Percentiles rank a stretch among this genome's conserved stretches.
These are phyloP conservation scores for Dryomyza anilis DNA, from an alignment of 2,888 invertebrate genomes.

Conservation along the genomic window DNA sequence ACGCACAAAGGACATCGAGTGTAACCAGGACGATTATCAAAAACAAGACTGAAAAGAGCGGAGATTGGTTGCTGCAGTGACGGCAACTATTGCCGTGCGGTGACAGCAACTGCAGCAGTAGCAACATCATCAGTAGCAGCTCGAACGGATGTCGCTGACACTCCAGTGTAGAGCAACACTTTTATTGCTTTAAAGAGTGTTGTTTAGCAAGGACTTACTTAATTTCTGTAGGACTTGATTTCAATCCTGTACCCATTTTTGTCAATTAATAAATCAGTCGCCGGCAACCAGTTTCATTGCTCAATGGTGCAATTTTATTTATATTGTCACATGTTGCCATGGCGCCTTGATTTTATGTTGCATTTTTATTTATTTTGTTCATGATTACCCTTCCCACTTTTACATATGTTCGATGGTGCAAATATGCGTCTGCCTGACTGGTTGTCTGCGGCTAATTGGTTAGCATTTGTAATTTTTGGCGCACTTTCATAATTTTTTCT, in stretches of 20 bases:
- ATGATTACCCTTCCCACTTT: neutral
- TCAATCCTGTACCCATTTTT: too few species aligned
- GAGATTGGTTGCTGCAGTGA: constrained; percentile 19
- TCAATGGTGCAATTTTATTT: neutral
- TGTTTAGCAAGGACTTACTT: neutral
- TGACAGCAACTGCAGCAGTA: neutral
- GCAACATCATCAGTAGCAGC: neutral
- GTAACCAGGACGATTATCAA: constrained; percentile 18
- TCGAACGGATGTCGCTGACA: constrained; percentile 3
- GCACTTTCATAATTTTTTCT: constrained; percentile 1
- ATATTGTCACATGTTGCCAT: too few species aligned
- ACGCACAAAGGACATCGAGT: neutral
- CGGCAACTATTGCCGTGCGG: constrained; percentile 5
- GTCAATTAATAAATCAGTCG: too few species aligned
- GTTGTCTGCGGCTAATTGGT: constrained; percentile 16
- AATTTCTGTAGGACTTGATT: too few species aligned
- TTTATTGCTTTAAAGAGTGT: too few species aligned
- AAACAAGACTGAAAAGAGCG: constrained; percentile 13
- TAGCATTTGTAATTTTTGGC: constrained; percentile 15
- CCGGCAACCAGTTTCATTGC: neutral
- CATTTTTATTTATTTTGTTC: too few species aligned
- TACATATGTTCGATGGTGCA: neutral
- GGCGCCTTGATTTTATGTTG: neutral
- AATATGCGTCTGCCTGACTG: neutral
- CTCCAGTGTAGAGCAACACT: neutral